Evolutionary conservation across 2,888 invertebrate species (phyloP), one percentile per base, ranked within the genome.

Genomic region (Dichetophora obliterata): DNA sequence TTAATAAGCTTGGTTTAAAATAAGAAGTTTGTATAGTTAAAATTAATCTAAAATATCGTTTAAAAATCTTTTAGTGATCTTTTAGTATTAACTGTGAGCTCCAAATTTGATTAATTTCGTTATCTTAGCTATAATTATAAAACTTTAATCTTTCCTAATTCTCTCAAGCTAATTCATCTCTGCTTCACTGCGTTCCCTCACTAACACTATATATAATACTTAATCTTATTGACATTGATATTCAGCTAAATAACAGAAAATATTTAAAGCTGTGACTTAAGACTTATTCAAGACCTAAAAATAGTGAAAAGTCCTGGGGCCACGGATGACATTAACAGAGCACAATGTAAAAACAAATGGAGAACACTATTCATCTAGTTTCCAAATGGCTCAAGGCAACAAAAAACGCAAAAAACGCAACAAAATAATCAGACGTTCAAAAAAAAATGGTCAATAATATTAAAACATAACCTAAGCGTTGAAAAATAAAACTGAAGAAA

Each of bases 341-440:
- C 34, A 4, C n/a, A 65, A 65, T 34, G n/a, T 16, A 65, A n/a
- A 31, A 9, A 19, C 34, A 3, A n/a, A 31, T 22, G 27, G 6
- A 59, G 59, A 59, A 59, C 59, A 59, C 27, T 27, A 59, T 59
- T 59, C 24, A 59, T 22, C 59, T 22, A 59, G 59, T 27, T 34
- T 66, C 57, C 43, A 43, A 68, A 48, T 54, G 57, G 59, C 54
- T 34, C 24, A 19, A 34, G 27, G 48, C 43, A 19, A 70, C 0
- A 31, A 52, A 31, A n/a, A 31, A 50, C 52, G 19, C 16, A 71
- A 69, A 69, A 57, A 75, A 75, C 31, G 22, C 66, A 66, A 65
- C 24, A 43, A 75, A 65, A 65, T 37, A 52, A 66, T 61, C 74
- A 74, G 34, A 65, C 22, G 66, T 57, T 22, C 4, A 31, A 31